A percentile compares a stretch with the other conserved stretches of the same genome.
Evolutionary conservation across 2,113 vertebrate species (phyloP).

Genomic region (Otocyon megalotis): DNA sequence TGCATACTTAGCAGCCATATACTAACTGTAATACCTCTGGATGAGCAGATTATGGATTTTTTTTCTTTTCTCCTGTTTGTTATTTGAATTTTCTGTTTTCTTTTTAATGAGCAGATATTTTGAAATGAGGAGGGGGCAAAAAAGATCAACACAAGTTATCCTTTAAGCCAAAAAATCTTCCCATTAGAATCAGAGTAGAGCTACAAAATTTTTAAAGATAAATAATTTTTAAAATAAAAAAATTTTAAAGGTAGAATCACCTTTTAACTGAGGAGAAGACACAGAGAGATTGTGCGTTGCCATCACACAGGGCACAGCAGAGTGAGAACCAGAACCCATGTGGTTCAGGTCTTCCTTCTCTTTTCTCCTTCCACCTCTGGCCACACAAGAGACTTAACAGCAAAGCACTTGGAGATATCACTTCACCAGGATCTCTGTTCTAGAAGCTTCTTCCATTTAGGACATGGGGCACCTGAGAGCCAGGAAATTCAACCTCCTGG

Average conservation of each 20-base stretch:
- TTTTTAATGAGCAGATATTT: slow-evolving; percentile 18
- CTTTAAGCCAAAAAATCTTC: slow-evolving; percentile 48
- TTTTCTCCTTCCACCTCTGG: not conserved
- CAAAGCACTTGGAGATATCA: not conserved
- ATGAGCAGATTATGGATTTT: not conserved
- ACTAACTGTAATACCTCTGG: not conserved
- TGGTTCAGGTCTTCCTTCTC: not conserved
- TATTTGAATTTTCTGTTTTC: slow-evolving; percentile 39
- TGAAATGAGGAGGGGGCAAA: not conserved
- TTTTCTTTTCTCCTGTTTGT: not conserved
- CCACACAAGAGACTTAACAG: not conserved
- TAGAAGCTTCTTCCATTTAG: not conserved
- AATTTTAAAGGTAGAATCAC: not conserved
- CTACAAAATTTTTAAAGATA: not conserved
- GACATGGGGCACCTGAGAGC: not conserved
- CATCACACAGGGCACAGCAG: fast-evolving
- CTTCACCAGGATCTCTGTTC: not conserved
- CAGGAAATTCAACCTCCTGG: not conserved
- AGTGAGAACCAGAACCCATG: not conserved
- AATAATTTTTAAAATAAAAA: not conserved
- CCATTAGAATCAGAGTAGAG: not conserved
- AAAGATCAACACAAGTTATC: not conserved
- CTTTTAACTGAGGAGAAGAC: not conserved
- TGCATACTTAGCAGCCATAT: not conserved
- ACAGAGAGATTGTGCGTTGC: not conserved